A percentile compares a stretch with the other conserved stretches of the same genome.
Evolutionary conservation across 1,140 invertebrate genomes (phyloP).

Genomic region (Cepaea nemoralis): DNA sequence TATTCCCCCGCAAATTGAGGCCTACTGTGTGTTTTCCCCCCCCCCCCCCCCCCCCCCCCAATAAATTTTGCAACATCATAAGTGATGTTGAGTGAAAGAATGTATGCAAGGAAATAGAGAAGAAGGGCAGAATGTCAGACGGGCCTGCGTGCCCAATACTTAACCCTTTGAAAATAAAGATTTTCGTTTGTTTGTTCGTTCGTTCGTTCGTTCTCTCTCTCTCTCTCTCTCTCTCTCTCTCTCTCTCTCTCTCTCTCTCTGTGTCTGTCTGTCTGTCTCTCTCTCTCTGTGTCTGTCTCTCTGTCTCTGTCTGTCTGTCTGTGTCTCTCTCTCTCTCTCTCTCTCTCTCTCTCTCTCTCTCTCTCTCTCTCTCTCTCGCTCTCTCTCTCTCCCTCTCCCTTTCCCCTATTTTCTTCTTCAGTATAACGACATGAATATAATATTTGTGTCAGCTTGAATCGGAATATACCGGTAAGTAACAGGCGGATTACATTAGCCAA

Average conservation of each 20-base stretch:
- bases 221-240: background rate
- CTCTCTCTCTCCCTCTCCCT: conserved; percentile 1
- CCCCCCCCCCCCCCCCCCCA: background rate
- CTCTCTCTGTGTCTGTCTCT: conserved; percentile 4
- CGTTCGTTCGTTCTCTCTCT: background rate
- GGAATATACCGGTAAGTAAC: too few species aligned
- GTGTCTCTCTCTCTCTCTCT: background rate
- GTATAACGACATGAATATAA: too few species aligned
- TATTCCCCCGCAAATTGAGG: too few species aligned
- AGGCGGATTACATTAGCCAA: too few species aligned
- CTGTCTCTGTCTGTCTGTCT: background rate
- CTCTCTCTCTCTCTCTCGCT: background rate
- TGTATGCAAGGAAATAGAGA: too few species aligned
- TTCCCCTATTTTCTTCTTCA: background rate
- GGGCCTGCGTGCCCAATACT: too few species aligned
- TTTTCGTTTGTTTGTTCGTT: background rate
- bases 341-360: background rate
- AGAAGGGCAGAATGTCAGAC: too few species aligned
- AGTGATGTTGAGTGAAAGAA: too few species aligned
- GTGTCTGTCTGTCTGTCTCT: background rate
- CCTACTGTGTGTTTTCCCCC: too few species aligned
- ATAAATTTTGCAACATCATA: too few species aligned
- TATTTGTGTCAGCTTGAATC: too few species aligned
- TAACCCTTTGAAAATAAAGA: too few species aligned
- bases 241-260: background rate